These are phyloP conservation scores for Lepus europaeus DNA, from an alignment of 2,113 vertebrate genomes.

Conservation along the genomic window DNA sequence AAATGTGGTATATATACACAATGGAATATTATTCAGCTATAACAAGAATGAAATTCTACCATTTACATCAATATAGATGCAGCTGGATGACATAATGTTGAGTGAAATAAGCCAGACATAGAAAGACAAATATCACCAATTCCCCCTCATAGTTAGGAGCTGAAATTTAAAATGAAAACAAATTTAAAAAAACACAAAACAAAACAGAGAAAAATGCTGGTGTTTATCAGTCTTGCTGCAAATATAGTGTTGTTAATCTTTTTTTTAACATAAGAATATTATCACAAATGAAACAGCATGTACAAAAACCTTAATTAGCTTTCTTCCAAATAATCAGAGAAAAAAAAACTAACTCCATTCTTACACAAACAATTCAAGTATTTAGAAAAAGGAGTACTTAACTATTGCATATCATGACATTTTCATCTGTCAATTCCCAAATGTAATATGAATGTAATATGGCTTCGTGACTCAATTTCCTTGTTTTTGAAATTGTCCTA, in stretches of 20 bases:
- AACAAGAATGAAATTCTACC: too few relatives aligned
- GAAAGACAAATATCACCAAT: too few relatives aligned
- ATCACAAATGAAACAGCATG: neutral
- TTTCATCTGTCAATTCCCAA: neutral
- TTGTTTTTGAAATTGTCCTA: neutral
- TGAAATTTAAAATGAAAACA: too few relatives aligned
- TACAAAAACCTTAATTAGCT: neutral
- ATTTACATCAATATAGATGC: too few relatives aligned
- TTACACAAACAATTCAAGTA: neutral
- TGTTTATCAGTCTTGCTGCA: too few relatives aligned
- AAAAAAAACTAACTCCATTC: neutral
- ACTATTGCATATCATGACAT: neutral
- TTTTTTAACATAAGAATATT: neutral
- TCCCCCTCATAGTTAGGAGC: too few relatives aligned
- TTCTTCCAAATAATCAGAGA: neutral
- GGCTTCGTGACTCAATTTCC: neutral
- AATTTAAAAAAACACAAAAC: too few relatives aligned
- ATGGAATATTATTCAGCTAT: too few relatives aligned
- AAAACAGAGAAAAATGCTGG: too few relatives aligned
- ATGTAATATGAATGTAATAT: neutral
- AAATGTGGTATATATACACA: neutral
- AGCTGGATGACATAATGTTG: too few relatives aligned
- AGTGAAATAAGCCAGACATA: too few relatives aligned
- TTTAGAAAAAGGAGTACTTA: neutral
- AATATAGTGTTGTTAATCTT: too few relatives aligned